These are phyloP conservation scores for Neosilurus mollespiculum DNA, from an alignment of 2,797 vertebrate genomes.

Conservation along the genomic window DNA sequence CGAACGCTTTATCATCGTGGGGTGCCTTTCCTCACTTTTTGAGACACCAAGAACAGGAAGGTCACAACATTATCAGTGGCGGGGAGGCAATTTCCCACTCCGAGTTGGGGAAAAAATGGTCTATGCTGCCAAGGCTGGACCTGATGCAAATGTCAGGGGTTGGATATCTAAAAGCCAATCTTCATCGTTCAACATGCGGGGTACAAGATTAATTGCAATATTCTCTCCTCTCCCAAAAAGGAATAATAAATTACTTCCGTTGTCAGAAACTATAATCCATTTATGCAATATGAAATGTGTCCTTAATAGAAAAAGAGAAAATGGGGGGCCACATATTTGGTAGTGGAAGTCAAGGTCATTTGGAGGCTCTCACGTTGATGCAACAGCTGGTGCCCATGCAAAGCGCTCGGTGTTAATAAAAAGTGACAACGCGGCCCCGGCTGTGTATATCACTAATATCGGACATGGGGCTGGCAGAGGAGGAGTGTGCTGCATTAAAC, in stretches of 20 bases:
- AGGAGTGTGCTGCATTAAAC: slow-evolving; percentile 75
- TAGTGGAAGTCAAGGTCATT: slow-evolving; percentile 91
- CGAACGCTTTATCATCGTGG: slow-evolving; percentile 66
- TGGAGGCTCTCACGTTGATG: slow-evolving; percentile 81
- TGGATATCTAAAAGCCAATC: slow-evolving; percentile 64
- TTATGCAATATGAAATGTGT: slow-evolving; percentile 76
- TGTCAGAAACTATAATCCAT: slow-evolving; percentile 73
- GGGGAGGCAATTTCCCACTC: slow-evolving; percentile 53
- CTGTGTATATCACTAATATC: slow-evolving; percentile 78
- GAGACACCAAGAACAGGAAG: slow-evolving; percentile 65
- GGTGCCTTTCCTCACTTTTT: slow-evolving; percentile 59
- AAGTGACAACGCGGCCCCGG: slow-evolving; percentile 80
- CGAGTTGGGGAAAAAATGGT: slow-evolving; percentile 55
- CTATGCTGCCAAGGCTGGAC: slow-evolving; percentile 46
- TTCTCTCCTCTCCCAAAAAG: slow-evolving; percentile 40
- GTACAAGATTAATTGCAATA: slow-evolving; percentile 60
- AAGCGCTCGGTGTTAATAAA: slow-evolving; percentile 82
- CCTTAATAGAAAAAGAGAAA: slow-evolving; percentile 68
- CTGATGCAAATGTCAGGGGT: slow-evolving; percentile 64
- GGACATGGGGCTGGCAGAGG: slow-evolving; percentile 80
- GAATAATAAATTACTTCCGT: slow-evolving; percentile 70
- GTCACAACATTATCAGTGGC: slow-evolving; percentile 64
- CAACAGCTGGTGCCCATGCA: slow-evolving; percentile 92
- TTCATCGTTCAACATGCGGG: slow-evolving; percentile 44
- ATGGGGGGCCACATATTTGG: slow-evolving; percentile 67